Evolutionary conservation across 2,113 vertebrate genomes (phyloP).

Genomic region (Anhinga rufa): DNA sequence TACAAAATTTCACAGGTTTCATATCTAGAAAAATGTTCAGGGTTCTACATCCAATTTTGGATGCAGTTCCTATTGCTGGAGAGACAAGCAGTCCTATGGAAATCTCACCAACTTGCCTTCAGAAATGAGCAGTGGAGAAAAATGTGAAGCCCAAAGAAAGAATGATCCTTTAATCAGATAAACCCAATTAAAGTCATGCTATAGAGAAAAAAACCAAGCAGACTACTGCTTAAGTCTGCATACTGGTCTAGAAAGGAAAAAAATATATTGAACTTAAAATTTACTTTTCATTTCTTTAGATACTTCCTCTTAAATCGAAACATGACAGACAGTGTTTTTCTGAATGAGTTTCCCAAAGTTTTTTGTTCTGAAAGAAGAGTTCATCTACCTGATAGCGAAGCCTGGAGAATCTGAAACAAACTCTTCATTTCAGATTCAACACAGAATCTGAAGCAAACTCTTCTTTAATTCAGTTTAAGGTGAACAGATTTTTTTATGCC

Average conservation of each 20-base stretch:
- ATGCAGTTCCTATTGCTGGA: background rate
- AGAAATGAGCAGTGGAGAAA: background rate
- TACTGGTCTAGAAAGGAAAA: background rate
- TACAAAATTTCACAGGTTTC: background rate
- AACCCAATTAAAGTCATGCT: background rate
- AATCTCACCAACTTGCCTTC: background rate
- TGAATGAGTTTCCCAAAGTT: background rate
- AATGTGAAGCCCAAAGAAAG: background rate
- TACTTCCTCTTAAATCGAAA: background rate
- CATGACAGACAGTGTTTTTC: background rate
- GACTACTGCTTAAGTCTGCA: background rate
- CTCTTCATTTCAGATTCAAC: background rate
- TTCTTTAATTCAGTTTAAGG: constrained; percentile 30
- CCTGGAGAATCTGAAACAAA: background rate
- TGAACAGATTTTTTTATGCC: background rate
- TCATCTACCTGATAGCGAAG: background rate
- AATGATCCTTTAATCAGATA: background rate
- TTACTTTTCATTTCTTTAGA: background rate
- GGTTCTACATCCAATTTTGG: background rate
- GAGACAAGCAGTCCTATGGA: background rate
- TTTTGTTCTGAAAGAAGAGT: background rate
- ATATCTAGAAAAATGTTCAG: background rate
- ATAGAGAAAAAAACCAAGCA: background rate
- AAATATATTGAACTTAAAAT: background rate
- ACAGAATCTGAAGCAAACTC: background rate